Evolutionary conservation across 2,113 vertebrate species (phyloP), one percentile per base, ranked within the genome.

Genomic region (Nibea coibor): DNA sequence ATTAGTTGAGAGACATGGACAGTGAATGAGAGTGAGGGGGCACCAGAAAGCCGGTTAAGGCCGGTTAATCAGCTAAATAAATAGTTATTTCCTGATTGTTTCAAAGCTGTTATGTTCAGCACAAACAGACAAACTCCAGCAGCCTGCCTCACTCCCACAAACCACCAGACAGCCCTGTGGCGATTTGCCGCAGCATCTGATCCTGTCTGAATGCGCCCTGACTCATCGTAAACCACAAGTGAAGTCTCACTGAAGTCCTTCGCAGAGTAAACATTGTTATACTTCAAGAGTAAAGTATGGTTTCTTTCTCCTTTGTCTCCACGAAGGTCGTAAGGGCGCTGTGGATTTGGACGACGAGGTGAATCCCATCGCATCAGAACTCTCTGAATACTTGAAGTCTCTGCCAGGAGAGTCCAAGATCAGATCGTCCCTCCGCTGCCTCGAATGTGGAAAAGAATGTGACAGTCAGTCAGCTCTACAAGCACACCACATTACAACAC

Each of bases 351-450:
- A 84, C 0, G 83, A 85, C 10, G 87, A 91, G 31, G 64, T 75
- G 54, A 83, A 78, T 66, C 86, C 91, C 3, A 76, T 83, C 9
- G 48, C 73, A 0, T 78, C 85, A 10, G 88, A 91, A 72, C 86
- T 89, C 28, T 89, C 82, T 0, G 90, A 92, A 78, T 90, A 91
- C 71, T 80, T 89, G 74, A 91, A 91, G 85, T 84, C 89, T 68
- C 72, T 90, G 47, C 88, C 91, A 0, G 88, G 87, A 0, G 89
- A 91, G 64, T 90, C 91, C 57, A 90, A 74, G 80, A 89, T 88
- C 65, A 85, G 84, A 24, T 87, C 84, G 0, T 85, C 89, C 28
- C 74, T 90, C 15, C 84, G 45, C 17, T 93, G 91, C 79, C 72
- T 86, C 16, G 87, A 93, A 24, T 92, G 92, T 47, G 89, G 86